phyloP scores from a whole-genome alignment of 1,140 invertebrate genomes.

The Sycophaga agraensis region DNA sequence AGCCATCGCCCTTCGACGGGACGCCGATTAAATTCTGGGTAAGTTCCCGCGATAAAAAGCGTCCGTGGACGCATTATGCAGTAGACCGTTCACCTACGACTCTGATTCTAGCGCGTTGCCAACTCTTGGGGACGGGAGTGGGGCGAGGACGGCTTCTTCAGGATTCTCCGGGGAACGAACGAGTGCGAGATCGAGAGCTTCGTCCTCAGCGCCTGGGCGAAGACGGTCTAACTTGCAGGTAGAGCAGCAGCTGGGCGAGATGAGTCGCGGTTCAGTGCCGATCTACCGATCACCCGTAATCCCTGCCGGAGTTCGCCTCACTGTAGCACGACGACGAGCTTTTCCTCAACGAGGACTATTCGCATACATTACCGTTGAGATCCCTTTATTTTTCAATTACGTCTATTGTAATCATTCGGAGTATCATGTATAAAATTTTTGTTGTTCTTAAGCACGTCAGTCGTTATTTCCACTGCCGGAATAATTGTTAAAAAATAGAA shows the following conservation, averaged over 20 bases:
- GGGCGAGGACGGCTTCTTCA: constrained; percentile 87
- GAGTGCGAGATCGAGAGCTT: constrained; percentile 87
- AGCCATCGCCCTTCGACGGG: constrained; percentile 51
- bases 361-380: too few species aligned
- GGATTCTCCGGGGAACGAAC: constrained; percentile 75
- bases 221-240: constrained; percentile 44
- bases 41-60: constrained; percentile 42
- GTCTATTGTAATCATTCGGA: too few species aligned
- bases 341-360: too few species aligned
- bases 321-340: too few species aligned
- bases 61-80: too few species aligned
- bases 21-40: constrained; percentile 83
- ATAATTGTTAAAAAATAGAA: constrained; percentile 1
- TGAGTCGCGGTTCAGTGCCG: background rate
- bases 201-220: constrained; percentile 74
- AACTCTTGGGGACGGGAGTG: constrained; percentile 89
- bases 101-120: constrained; percentile 74
- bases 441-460: too few species aligned
- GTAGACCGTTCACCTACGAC: too few species aligned
- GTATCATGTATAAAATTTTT: background rate
- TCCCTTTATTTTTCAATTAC: too few species aligned
- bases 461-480: background rate
- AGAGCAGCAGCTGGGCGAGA: background rate
- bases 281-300: constrained; percentile 8
- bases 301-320: too few species aligned